Evolutionary conservation across 2,113 vertebrate genomes (phyloP), one percentile per base, ranked within the genome.

Genomic region (Odontophorus gujanensis): DNA sequence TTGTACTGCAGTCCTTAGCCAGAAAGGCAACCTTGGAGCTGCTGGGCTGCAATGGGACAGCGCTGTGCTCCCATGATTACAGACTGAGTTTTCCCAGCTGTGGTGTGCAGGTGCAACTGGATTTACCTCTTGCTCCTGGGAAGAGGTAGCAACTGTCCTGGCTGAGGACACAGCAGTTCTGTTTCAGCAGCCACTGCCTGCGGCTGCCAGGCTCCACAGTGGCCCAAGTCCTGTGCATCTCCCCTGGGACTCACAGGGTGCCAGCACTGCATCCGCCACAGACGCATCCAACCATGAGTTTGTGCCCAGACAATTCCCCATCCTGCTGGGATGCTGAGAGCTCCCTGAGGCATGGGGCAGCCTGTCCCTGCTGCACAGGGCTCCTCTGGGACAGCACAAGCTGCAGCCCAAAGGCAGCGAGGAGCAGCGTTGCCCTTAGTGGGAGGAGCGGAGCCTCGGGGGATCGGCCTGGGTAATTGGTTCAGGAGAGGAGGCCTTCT

Each of bases 401-500:
- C 45, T 26, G n/a, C 67, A 69, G 47, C 68, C 4, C 7, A 66
- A 32, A 51, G 11, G 75, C 75, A 63, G 28, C 26, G 11, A 24
- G 72, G 59, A 87, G 72, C 16, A 28, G 51, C 82, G 93, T 0
- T 25, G 14, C 93, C 81, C 93, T 92, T 80, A 1, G 34, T 75
- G 75, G 67, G 74, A 87, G 86, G 91, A 88, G 30, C 1, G 0
- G 69, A 90, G 75, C 85, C 85, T 91, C 90, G 88, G 94, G 91
- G 88, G 85, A 78, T 61, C 61, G 80, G 80, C 74, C 88, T 86
- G 76, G 36, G 94, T 94, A 96, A 94, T 68, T 95, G 92, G 94
- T 93, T 92, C 93, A 94, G 94, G 91, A 97, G 87, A 97, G 76
- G 65, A 95, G 95, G 93, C 95, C 90, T 96, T 96, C 95, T 94